Evolutionary conservation across 2,888 invertebrate genomes (phyloP), one percentile per base, ranked within the genome.

Genomic region (Thelaira solivaga): DNA sequence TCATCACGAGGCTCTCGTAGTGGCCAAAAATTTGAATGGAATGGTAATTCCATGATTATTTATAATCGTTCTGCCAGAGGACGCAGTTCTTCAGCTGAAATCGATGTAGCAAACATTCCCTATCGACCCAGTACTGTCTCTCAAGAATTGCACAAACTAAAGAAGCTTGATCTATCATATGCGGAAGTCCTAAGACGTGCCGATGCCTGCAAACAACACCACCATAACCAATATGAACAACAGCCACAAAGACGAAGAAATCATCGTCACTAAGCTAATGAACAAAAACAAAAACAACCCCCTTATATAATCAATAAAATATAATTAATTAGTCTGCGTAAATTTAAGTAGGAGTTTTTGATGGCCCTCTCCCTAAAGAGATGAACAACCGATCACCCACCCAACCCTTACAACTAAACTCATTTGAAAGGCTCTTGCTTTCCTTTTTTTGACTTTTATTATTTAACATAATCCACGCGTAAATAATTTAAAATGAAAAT

Each of bases 121-220:
- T 92, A 91, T 83, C 91, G 91, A 82, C 91, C 92, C 3, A 94
- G 95, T 88, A 91, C 93, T 7, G 95, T 95, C 5, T 95, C 95
- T 10, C 94, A 95, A 85, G 95, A 95, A 83, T 93, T 96, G 81
- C 93, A 95, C 86, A 94, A 94, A 85, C 90, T 96, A 74, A 93
- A 94, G 86, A 93, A 93, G 85, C 90, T 96, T 61, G 96, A 96
- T 84, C 91, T 94, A 85, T 95, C 95, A 11, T 96, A 96, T 87
- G 96, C 96, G 5, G 96, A 96, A 88, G 96, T 94, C 18, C 90
- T 96, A 80, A 91, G 94, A 81, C 93, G 93, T 86, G 92, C 89
- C 7, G 89, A 89, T 77, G 85, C 85, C 72, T 88, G 88, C 65
- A 88, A 87, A 71, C 86, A 85, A 18, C 77, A 80, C 34, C 80